Conservation (phyloP, 2,797 vertebrate genomes). For the Thamnophis elegans region DNA sequence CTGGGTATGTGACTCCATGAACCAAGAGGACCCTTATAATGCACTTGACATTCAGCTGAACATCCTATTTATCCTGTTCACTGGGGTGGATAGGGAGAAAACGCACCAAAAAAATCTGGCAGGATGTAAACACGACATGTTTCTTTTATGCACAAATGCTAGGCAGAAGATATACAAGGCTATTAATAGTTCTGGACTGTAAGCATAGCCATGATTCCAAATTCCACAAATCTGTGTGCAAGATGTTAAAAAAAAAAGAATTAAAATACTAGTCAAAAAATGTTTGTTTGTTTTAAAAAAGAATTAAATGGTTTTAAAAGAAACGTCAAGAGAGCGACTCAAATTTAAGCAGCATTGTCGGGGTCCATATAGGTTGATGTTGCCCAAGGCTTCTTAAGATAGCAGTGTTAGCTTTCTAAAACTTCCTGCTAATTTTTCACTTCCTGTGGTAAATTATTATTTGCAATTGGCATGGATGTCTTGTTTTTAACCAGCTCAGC, state of each 20-base stretch:
- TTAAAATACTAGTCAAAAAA: background rate
- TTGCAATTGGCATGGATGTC: slow-evolving; percentile 34
- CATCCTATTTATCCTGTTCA: background rate
- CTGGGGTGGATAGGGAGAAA: background rate
- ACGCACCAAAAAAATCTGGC: background rate
- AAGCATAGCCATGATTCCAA: background rate
- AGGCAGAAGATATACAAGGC: background rate
- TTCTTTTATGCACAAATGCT: background rate
- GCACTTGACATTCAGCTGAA: background rate
- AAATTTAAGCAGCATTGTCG: background rate
- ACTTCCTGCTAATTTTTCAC: slow-evolving; percentile 43
- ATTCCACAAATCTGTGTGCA: background rate
- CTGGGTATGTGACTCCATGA: background rate
- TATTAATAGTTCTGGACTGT: background rate
- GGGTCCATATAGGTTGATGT: background rate
- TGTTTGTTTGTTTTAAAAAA: background rate
- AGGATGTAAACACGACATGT: background rate
- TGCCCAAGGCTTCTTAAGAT: slow-evolving; percentile 40
- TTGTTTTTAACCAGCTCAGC: slow-evolving; percentile 47
- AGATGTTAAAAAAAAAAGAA: background rate
- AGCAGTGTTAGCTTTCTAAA: slow-evolving; percentile 58
- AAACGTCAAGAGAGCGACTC: background rate
- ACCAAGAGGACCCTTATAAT: background rate
- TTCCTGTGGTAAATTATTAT: slow-evolving; percentile 22
- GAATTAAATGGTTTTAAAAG: background rate